Conservation (phyloP, 2,888 invertebrate species). For the Dascillus cervinus region DNA sequence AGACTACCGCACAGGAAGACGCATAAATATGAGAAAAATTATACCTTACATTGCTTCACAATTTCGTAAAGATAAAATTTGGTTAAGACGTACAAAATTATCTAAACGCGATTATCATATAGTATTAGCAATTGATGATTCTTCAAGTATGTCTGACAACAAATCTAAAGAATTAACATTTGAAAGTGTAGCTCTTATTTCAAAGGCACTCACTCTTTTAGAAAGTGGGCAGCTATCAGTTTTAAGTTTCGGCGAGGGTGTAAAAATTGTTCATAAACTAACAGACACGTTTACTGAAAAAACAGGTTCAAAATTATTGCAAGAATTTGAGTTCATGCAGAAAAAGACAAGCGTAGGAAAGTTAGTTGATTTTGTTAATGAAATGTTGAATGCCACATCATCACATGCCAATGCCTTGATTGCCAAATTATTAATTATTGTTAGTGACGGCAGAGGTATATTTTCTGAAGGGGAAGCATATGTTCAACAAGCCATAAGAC, state of each 20-base stretch:
- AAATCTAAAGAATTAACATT: conserved; percentile 87
- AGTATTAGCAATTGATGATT: conserved; percentile 93
- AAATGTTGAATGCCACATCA: conserved; percentile 48
- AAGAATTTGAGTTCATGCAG: conserved; percentile 81
- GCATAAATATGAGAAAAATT: conserved; percentile 97
- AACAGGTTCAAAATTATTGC: conserved; percentile 74
- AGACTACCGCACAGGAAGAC: conserved; percentile 92
- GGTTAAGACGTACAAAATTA: conserved; percentile 92
- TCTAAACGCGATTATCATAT: conserved; percentile 95
- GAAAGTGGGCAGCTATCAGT: conserved; percentile 92
- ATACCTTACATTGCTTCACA: conserved; percentile 99
- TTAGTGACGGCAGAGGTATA: conserved; percentile 93
- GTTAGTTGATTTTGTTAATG: conserved; percentile 70
- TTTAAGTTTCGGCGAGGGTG: conserved; percentile 81
- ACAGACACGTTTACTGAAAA: conserved; percentile 80
- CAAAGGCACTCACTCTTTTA: conserved; percentile 79
- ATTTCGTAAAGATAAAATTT: conserved; percentile 98
- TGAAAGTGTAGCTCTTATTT: conserved; percentile 88
- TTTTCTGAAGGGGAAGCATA: conserved; percentile 77
- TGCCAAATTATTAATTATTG: conserved; percentile 81
- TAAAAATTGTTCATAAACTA: conserved; percentile 81
- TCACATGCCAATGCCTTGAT: conserved; percentile 48
- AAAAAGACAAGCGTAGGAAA: conserved; percentile 81
- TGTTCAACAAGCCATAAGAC: conserved; percentile 70
- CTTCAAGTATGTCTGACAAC: conserved; percentile 83